These are phyloP conservation scores for Ligdia adustata DNA, from an alignment of 2,888 invertebrate genomes.

Conservation along the genomic window DNA sequence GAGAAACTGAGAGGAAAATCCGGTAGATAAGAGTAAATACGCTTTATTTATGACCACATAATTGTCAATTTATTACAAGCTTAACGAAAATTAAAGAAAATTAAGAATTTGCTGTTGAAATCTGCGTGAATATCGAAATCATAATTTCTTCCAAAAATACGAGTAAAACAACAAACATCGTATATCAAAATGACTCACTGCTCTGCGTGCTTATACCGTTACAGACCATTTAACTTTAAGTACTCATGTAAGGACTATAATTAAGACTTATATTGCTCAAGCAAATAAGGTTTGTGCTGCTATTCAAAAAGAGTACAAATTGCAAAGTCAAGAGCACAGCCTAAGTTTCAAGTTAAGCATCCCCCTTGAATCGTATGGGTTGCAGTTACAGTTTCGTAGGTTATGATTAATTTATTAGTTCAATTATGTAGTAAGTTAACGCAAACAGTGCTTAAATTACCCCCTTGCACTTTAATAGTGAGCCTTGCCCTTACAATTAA, in stretches of 20 bases:
- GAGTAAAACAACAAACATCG: conserved; percentile 21
- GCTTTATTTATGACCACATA: neutral
- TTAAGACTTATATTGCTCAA: conserved; percentile 32
- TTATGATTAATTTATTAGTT: conserved; percentile 53
- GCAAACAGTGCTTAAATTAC: conserved; percentile 1
- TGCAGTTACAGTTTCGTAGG: conserved; percentile 46
- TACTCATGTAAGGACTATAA: conserved; percentile 45
- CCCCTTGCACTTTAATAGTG: conserved; percentile 20
- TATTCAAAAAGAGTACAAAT: conserved; percentile 20
- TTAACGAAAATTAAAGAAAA: no score
- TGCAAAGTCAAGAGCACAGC: conserved; percentile 11
- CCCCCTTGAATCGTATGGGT: conserved; percentile 38
- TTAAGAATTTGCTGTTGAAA: neutral
- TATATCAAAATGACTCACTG: conserved; percentile 39
- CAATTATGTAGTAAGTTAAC: conserved; percentile 21
- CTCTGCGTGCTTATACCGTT: conserved; percentile 38
- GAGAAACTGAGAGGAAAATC: conserved; percentile 7
- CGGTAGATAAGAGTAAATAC: conserved; percentile 1
- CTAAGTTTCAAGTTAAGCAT: conserved; percentile 40
- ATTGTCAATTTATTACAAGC: neutral
- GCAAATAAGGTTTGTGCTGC: conserved; percentile 18
- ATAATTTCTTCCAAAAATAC: conserved; percentile 2
- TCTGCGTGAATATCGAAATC: neutral
- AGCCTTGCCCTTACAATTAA: conserved; percentile 18
- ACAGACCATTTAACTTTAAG: conserved; percentile 44